Base-by-base conservation (phyloP, 2,888 invertebrate species). In the Azorinus chamasolen region DNA sequence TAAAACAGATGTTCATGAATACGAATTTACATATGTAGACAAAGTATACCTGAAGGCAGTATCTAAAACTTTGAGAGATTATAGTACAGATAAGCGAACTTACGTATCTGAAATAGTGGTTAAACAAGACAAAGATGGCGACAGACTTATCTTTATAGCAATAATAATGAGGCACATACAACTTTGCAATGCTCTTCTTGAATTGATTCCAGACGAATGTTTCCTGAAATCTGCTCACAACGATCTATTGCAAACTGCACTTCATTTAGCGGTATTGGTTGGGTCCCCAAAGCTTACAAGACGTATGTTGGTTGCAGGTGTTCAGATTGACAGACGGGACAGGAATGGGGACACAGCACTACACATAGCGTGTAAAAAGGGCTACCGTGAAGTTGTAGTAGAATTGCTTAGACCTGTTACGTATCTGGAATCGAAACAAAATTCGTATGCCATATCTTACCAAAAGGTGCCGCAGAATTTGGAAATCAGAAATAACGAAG, bases 281-380 rank as follows among this genome's bases (percentile, higher is more conserved):
- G 65, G 76, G 20, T 65, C 70, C n/a, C 27, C 50, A 14, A 43
- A 59, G 14, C 37, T 77, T 10, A 58, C 62, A 12, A 61, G 70
- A 59, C 43, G 66, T 32, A 46, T 80, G 25, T 58, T 80, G 3
- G 41, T 55, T 24, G 74, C 61, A 43, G 73, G 73, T 32, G 76
- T 65, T 43, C 48, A 65, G 25, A 24, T 77, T 0, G 69, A 72
- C 20, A 59, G 55, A 54, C 69, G 61, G 37, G 80, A 80, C 41
- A 58, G 68, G 41, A 55, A 76, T 39, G 76, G 80, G 1, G 66
- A 80, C 25, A 77, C 76, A 3, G 64, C 73, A 8, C 55, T 80
- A 27, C 76, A 77, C 50, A 57, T 77, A n/a, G 77, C 80, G 10
- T 77, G 76, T 25, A 37, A 66, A 39, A 46, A 51, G 20, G 73